Evolutionary conservation across 2,797 vertebrate genomes (phyloP), one percentile per base, ranked within the genome.

Genomic region (Eleutherodactylus coqui): DNA sequence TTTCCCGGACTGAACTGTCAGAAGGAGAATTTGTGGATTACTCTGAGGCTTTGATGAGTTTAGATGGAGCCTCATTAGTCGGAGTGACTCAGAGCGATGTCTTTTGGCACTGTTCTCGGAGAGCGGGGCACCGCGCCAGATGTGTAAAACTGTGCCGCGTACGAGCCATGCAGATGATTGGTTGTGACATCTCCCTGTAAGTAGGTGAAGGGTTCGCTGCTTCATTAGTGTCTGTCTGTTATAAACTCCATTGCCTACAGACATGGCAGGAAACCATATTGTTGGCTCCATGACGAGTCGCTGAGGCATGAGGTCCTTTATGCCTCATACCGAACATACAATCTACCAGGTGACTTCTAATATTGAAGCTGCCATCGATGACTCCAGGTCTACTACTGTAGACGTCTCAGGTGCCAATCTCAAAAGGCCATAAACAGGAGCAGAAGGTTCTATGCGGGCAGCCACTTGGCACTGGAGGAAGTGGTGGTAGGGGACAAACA

Each of bases 111-210:
- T 4, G 58, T 27, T 36, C 21, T 4, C 8, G 17, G 75, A 34
- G 75, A 55, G 34, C 45, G 36, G 8, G 83, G 83, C 75, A 70
- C 62, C 9, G 21, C 29, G 83, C 83, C 83, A 85, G 29, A 79
- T 69, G 43, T 69, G 38, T 70, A 43, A 85, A 78, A 55, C 24
- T 19, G 83, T 14, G 62, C 17, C 24, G 21, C 10, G 10, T 8
- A 36, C 2, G 16, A 17, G n/a, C 17, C 19, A 64, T 45, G 3
- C 14, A 4, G 21, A 70, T 60, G 45, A 76, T 84, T 76, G 43
- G 53, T 49, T 62, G 82, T 76, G 82, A 77, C 73, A 67, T 32
- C 10, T 70, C 64, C 32, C n/a, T 14, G 64, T 36, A 13, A 38
- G 29, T 49, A 41, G 79, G 64, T 67, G 79, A 82, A 82, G 64